phyloP scores from a whole-genome alignment of 2,797 vertebrate species.

The Accipiter badius region DNA sequence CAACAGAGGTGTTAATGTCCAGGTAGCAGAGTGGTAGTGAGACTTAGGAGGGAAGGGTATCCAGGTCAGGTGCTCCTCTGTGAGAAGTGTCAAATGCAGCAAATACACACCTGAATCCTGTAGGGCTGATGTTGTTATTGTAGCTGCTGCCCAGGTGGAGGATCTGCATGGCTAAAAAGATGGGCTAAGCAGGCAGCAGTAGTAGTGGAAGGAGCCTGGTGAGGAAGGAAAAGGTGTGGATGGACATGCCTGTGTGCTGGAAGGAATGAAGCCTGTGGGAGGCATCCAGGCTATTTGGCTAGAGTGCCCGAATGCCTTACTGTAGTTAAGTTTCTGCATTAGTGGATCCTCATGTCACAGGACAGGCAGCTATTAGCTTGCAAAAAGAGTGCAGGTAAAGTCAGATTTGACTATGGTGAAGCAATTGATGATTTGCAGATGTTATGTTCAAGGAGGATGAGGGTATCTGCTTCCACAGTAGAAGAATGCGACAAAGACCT shows the following conservation, averaged over 20 bases:
- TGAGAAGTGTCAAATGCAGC: not conserved
- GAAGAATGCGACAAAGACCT: not conserved
- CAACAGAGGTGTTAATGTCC: not conserved
- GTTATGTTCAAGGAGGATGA: not conserved
- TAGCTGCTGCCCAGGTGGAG: not conserved
- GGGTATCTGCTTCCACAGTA: not conserved
- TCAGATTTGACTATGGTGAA: not conserved
- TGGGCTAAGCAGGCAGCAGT: not conserved
- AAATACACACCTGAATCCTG: not conserved
- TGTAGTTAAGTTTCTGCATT: not conserved
- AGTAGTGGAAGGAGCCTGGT: not conserved
- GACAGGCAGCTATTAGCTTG: not conserved
- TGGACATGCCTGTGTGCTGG: not conserved
- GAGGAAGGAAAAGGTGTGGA: not conserved
- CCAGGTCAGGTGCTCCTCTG: not conserved
- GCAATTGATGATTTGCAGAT: not conserved
- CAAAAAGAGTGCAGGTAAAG: not conserved
- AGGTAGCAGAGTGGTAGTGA: not conserved
- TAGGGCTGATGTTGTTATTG: not conserved
- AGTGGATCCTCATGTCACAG: not conserved
- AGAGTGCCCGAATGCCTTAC: not conserved
- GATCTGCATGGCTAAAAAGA: not conserved
- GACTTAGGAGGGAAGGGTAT: not conserved
- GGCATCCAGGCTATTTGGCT: not conserved
- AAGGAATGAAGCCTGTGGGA: not conserved